phyloP scores from a whole-genome alignment of 2,797 vertebrate genomes.

The Brachyrhaphis roseni region DNA sequence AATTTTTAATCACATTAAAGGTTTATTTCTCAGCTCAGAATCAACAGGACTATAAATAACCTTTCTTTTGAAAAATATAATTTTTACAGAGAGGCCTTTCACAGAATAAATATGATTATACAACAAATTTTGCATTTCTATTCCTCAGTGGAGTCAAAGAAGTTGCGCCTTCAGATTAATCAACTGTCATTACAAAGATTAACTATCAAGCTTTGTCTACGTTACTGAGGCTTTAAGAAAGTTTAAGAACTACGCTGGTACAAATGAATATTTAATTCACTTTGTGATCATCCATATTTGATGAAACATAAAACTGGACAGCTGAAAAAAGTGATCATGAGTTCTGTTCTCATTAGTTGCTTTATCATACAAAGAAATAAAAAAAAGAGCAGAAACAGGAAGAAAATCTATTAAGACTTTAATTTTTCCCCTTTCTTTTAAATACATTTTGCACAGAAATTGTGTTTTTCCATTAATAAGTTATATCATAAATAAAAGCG shows the following conservation, averaged over 20 bases:
- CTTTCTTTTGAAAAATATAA: neutral
- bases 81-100: neutral
- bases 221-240: slow-evolving; percentile 40
- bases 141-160: slow-evolving; percentile 4
- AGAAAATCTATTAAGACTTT: slow-evolving; percentile 84
- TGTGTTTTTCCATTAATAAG: slow-evolving; percentile 65
- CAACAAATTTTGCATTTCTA: neutral
- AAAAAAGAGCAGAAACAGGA: slow-evolving; percentile 19
- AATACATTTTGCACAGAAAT: slow-evolving; percentile 64
- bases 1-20: neutral
- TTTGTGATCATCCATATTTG: slow-evolving; percentile 57
- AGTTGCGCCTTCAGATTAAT: slow-evolving; percentile 14
- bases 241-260: slow-evolving; percentile 51
- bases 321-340: slow-evolving; percentile 34
- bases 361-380: slow-evolving; percentile 9
- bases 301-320: slow-evolving; percentile 43
- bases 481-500: slow-evolving; percentile 77
- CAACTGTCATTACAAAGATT: slow-evolving; percentile 31
- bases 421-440: slow-evolving; percentile 77
- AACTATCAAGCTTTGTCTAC: slow-evolving; percentile 24
- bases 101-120: neutral
- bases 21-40: slow-evolving; percentile 1
- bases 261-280: slow-evolving; percentile 51
- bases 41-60: neutral
- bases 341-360: slow-evolving; percentile 20